phyloP scores from a whole-genome alignment of 2,113 vertebrate species.

The Bos javanicus region DNA sequence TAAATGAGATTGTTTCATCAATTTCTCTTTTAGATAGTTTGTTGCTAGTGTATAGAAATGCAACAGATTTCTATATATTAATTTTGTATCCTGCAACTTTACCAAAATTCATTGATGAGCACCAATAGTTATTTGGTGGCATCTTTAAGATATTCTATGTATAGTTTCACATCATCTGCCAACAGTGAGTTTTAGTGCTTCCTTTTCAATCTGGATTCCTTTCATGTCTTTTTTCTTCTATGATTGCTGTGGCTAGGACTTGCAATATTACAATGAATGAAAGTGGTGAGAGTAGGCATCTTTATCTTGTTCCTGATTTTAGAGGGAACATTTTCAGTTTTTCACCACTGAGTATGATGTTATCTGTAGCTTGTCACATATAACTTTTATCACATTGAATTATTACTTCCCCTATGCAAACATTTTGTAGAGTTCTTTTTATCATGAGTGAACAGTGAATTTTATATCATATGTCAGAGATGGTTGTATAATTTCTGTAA shows the following conservation, averaged over 20 bases:
- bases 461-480: background rate
- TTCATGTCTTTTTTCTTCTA: background rate
- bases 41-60: background rate
- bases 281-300: background rate
- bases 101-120: background rate
- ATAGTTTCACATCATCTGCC: background rate
- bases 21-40: background rate
- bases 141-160: background rate
- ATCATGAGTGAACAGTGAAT: background rate
- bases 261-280: background rate
- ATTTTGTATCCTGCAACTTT: background rate
- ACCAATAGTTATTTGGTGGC: background rate
- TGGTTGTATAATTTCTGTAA: background rate
- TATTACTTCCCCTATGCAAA: background rate
- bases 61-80: background rate
- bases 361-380: background rate
- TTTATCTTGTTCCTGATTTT: too few species aligned
- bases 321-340: too few species aligned
- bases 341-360: background rate
- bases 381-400: background rate
- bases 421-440: background rate
- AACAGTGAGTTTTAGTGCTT: background rate
- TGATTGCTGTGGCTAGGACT: background rate
- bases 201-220: background rate
- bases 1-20: background rate